Evolutionary conservation across 1,140 invertebrate genomes (phyloP), one percentile per base, ranked within the genome.

Genomic region (Lepidurus couesii): DNA sequence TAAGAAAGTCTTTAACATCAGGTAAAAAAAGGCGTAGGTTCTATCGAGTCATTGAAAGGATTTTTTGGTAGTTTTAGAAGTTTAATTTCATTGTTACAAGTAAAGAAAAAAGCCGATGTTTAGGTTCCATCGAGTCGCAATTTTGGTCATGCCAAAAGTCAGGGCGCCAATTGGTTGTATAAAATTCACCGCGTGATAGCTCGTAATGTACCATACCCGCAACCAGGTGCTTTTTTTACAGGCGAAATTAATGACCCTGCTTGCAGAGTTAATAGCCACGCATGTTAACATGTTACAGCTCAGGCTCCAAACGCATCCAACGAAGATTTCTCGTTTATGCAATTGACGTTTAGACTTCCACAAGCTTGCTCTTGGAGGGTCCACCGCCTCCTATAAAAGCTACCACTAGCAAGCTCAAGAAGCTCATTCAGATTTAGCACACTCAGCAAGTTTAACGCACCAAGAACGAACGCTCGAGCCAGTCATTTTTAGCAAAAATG

Each of bases 381-480:
- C 34, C 53, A 13, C 53, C 16, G 53, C 53, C 13, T 65, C 53
- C 53, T 65, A 65, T 65, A 65, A n/a, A 65, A 65, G 53, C 53
- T 10, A 16, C 53, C 53, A 65, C 53, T 7, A 65, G 16, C 13
- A 65, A 65, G 8, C 53, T 16, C 53, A 65, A 65, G 16, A 13
- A 65, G 53, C 53, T 65, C 53, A 65, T 65, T 65, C 53, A 65
- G 16, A 16, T n/a, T n/a, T 9, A 65, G 6, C 8, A 65, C 53
- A 16, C n/a, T 21, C 6, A 13, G 16, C 53, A 65, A 8, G 16
- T 65, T 65, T 65, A 13, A 65, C 34, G 34, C 34, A 34, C 34
- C 34, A 16, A 13, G 53, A 7, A n/a, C 8, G 9, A 21, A n/a
- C 53, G 53, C 53, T 0, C 21, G 53, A 65, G 16, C 53, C 8